phyloP scores from a whole-genome alignment of 2,888 invertebrate species.

The Temnothorax rugatulus region DNA sequence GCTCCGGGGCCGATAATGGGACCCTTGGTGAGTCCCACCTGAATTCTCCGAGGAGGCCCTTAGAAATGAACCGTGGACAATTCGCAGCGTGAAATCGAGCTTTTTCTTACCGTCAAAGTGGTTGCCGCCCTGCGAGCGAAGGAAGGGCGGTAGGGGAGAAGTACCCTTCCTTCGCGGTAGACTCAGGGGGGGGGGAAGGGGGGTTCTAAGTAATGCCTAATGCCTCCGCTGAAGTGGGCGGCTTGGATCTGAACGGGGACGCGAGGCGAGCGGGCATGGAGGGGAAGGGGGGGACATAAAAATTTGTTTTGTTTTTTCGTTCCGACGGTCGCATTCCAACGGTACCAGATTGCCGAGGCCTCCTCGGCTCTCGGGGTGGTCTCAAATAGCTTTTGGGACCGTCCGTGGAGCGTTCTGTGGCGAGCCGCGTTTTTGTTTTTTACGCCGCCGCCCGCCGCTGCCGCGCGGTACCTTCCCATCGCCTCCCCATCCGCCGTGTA shows the following conservation, averaged over 20 bases:
- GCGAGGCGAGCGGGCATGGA: constrained; percentile 15
- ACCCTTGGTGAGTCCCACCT: constrained; percentile 45
- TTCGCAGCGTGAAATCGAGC: constrained; percentile 83
- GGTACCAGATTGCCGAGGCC: constrained; percentile 83
- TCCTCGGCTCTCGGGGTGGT: constrained; percentile 82
- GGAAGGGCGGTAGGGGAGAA: constrained; percentile 55
- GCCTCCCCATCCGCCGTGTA: constrained; percentile 55
- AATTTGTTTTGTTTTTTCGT: constrained; percentile 82
- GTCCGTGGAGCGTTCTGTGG: constrained; percentile 77
- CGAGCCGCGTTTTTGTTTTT: constrained; percentile 76
- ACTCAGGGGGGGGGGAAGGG: not conserved
- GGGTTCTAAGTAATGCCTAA: constrained; percentile 83
- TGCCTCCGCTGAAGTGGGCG: constrained; percentile 75
- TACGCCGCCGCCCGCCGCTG: constrained; percentile 61
- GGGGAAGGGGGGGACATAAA: constrained; percentile 79
- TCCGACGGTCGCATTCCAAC: constrained; percentile 83
- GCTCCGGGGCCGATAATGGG: constrained; percentile 68
- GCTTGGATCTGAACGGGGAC: constrained; percentile 36
- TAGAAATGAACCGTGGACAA: constrained; percentile 82
- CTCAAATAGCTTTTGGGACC: constrained; percentile 82
- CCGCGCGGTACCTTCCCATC: constrained; percentile 50
- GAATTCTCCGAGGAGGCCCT: constrained; percentile 67
- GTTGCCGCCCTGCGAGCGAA: constrained; percentile 56
- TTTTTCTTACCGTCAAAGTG: constrained; percentile 77
- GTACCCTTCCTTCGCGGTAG: constrained; percentile 67